Percentiles rank a stretch among this genome's conserved stretches.
phyloP scores from a whole-genome alignment of 2,888 invertebrate species.

The Lacanobia oleracea region DNA sequence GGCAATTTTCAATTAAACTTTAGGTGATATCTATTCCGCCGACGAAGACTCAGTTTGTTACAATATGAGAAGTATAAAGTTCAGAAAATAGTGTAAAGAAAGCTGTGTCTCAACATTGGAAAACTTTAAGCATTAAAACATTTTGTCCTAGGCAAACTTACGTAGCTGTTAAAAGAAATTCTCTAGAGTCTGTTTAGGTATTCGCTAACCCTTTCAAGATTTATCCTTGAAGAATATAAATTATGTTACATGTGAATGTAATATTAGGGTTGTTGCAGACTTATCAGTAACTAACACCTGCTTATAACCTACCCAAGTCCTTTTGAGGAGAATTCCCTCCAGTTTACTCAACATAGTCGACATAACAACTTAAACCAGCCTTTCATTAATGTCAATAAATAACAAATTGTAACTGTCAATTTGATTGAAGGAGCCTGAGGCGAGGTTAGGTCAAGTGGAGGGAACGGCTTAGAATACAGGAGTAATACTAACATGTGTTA shows the following conservation, averaged over 20 bases:
- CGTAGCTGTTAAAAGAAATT: slow-evolving; percentile 34
- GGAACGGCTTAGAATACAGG: not conserved
- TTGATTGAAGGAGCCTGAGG: not conserved
- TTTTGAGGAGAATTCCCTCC: not conserved
- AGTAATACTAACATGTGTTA: no score
- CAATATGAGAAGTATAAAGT: not conserved
- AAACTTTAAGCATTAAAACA: slow-evolving; percentile 30
- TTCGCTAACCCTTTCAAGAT: slow-evolving; percentile 40
- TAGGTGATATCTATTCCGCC: slow-evolving; percentile 3
- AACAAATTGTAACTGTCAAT: not conserved
- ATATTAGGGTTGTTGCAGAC: slow-evolving; percentile 5
- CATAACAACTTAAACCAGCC: not conserved
- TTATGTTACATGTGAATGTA: slow-evolving; percentile 17
- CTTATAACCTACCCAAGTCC: no score
- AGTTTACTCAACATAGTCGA: not conserved
- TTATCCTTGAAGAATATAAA: slow-evolving; percentile 32
- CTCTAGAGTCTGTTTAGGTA: slow-evolving; percentile 23
- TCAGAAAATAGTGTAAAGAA: slow-evolving; percentile 8
- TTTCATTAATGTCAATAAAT: not conserved
- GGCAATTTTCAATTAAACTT: slow-evolving; percentile 15
- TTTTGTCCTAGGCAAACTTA: slow-evolving; percentile 29
- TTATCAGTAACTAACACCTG: not conserved
- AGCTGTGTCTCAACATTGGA: not conserved
- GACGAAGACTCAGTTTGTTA: not conserved
- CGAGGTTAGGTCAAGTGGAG: not conserved